These are phyloP conservation scores for Cyclura pinguis DNA, from an alignment of 2,797 vertebrate species.

Conservation along the genomic window DNA sequence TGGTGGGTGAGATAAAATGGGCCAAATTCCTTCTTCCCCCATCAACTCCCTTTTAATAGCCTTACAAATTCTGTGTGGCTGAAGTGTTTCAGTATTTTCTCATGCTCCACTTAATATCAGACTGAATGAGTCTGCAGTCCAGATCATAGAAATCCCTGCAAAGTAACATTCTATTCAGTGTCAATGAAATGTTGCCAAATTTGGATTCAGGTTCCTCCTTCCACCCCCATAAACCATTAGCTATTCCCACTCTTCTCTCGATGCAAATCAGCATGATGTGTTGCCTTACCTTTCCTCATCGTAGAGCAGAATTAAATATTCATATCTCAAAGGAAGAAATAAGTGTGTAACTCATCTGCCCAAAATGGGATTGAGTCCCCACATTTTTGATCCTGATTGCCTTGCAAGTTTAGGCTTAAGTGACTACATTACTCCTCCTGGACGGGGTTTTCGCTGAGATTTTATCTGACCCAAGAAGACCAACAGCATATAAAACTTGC, in stretches of 20 bases:
- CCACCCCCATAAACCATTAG: not conserved
- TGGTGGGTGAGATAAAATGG: not conserved
- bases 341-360: not conserved
- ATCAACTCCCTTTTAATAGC: not conserved
- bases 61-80: not conserved
- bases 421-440: not conserved
- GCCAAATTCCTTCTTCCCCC: not conserved
- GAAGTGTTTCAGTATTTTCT: not conserved
- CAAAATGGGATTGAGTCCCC: not conserved
- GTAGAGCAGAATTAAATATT: not conserved
- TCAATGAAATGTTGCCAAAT: not conserved
- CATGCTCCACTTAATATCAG: conserved; percentile 4
- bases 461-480: not conserved
- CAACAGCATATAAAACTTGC: not conserved
- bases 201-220: not conserved
- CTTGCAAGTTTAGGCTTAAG: not conserved
- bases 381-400: not conserved
- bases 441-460: not conserved
- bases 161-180: not conserved
- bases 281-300: not conserved
- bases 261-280: not conserved
- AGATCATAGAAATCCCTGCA: not conserved
- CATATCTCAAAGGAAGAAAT: not conserved
- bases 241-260: not conserved
- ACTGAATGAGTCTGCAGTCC: not conserved